Percentiles rank a stretch among this genome's conserved stretches.
Evolutionary conservation across 2,797 vertebrate species (phyloP).

Genomic region (Argyrosomus regius): DNA sequence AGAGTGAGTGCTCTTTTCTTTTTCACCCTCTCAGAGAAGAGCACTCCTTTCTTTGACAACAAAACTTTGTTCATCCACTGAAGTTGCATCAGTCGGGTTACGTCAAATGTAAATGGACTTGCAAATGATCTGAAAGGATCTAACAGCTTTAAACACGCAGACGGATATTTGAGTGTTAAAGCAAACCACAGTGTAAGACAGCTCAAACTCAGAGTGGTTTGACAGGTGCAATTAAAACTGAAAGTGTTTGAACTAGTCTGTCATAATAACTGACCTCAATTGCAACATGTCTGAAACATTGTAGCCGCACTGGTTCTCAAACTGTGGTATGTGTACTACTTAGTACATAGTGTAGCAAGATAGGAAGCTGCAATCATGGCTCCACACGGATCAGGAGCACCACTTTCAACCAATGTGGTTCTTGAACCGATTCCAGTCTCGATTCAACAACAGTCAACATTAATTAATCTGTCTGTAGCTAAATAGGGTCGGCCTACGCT

Average conservation of each 20-base stretch:
- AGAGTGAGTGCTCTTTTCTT: constrained; percentile 15
- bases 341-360: too few species aligned
- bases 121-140: background rate
- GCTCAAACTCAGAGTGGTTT: background rate
- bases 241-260: background rate
- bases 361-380: too few species aligned
- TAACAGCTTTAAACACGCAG: background rate
- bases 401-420: too few species aligned
- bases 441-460: too few species aligned
- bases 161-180: background rate
- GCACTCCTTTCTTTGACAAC: too few species aligned
- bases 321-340: too few species aligned
- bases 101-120: constrained; percentile 5
- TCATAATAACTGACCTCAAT: background rate
- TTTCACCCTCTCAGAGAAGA: background rate
- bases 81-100: constrained; percentile 49
- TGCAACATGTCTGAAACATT: background rate
- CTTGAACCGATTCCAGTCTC: too few species aligned
- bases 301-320: too few species aligned
- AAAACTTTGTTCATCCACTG: background rate
- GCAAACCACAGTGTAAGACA: background rate
- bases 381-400: too few species aligned
- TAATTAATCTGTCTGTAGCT: too few species aligned
- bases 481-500: too few species aligned
- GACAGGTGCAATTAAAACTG: background rate